Percentiles rank a stretch among this genome's conserved stretches.
Evolutionary conservation across 2,797 vertebrate genomes (phyloP).

Genomic region (Triplophysa yarkandensis): DNA sequence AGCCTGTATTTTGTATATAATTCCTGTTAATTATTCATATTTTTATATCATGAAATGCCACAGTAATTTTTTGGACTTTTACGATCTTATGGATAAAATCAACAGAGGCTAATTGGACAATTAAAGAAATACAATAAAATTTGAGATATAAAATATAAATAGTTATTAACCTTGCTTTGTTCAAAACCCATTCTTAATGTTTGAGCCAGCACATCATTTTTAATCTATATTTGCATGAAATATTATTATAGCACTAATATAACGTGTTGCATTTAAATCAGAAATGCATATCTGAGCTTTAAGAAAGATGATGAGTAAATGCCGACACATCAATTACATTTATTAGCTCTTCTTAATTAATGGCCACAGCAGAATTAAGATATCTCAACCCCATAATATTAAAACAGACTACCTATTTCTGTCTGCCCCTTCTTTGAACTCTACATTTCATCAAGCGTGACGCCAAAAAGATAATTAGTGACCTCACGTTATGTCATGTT

Average conservation of each 20-base stretch:
- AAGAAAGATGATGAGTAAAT: neutral
- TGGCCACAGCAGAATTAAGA: neutral
- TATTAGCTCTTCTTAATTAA: neutral
- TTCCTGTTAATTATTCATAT: no score
- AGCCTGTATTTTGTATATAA: no score
- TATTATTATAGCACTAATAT: neutral
- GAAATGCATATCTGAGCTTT: neutral
- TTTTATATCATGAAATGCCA: no score
- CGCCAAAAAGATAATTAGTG: conserved; percentile 18
- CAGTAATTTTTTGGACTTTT: no score
- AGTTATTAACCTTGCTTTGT: no score
- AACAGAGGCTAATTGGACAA: no score
- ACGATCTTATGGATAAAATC: no score
- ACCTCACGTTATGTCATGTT: conserved; percentile 25
- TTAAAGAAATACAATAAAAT: no score
- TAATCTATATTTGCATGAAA: no score
- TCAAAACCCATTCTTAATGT: no score
- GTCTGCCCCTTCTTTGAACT: neutral
- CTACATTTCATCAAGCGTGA: neutral
- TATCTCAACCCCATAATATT: neutral
- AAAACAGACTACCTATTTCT: neutral
- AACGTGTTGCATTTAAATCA: neutral
- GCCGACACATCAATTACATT: neutral
- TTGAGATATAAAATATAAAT: no score
- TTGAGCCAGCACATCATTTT: no score